phyloP scores from a whole-genome alignment of 1,140 invertebrate species.

The Tetragnatha versicolor region DNA sequence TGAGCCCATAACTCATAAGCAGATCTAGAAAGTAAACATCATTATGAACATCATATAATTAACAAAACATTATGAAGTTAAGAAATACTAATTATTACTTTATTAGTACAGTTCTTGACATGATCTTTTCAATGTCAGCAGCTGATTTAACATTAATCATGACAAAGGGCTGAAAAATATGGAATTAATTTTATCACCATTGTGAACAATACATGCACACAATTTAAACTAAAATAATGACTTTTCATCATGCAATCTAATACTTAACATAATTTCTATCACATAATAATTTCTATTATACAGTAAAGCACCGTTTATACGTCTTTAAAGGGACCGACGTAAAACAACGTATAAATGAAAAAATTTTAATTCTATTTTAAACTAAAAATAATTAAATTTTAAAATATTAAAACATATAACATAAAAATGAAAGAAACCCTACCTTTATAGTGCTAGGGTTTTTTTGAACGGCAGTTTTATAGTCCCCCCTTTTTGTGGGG shows the following conservation, averaged over 20 bases:
- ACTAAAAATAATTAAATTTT: no score
- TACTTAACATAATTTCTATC: background rate
- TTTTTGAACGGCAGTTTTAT: no score
- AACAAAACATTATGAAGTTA: conserved; percentile 7
- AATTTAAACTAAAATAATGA: background rate
- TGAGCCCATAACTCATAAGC: conserved; percentile 50
- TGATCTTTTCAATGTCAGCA: conserved; percentile 67
- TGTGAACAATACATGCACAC: background rate
- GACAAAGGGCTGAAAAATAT: conserved; percentile 43
- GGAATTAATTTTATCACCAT: background rate
- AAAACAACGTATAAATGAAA: background rate
- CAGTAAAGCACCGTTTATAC: background rate
- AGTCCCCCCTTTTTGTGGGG: no score
- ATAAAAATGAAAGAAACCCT: no score
- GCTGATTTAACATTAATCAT: conserved; percentile 30
- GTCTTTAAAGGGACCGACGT: background rate
- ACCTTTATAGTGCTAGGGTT: no score
- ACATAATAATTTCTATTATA: background rate
- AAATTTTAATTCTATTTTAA: no score
- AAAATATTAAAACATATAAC: no score
- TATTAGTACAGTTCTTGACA: conserved; percentile 78
- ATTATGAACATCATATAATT: background rate
- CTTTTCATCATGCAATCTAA: background rate
- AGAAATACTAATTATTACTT: conserved; percentile 63
- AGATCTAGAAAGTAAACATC: conserved; percentile 9